phyloP scores from a whole-genome alignment of 1,140 invertebrate species.

The Lycorma delicatula region DNA sequence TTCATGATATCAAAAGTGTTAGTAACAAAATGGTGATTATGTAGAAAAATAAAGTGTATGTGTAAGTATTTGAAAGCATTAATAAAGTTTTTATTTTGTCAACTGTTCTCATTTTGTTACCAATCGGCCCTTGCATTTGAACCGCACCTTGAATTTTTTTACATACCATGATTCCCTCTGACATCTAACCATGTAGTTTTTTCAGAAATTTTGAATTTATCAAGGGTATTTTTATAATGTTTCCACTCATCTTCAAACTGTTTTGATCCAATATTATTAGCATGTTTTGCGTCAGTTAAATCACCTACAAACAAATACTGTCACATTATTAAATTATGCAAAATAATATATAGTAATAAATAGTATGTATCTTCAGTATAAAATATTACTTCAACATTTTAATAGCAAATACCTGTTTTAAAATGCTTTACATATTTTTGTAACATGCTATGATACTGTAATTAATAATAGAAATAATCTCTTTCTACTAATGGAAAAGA shows the following conservation, averaged over 20 bases:
- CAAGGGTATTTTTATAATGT: conserved; percentile 63
- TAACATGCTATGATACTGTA: not conserved
- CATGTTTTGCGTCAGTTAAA: conserved; percentile 79
- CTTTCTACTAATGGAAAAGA: not conserved
- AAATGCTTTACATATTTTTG: conserved; percentile 6
- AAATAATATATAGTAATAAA: too few species aligned
- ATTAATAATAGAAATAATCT: not conserved
- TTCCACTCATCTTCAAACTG: conserved; percentile 82
- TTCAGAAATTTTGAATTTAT: conserved; percentile 53
- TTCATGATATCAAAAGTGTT: too few species aligned
- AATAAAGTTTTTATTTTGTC: too few species aligned
- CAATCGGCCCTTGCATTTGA: too few species aligned
- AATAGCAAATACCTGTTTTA: not conserved
- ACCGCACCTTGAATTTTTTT: not conserved
- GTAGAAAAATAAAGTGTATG: too few species aligned
- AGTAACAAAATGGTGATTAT: too few species aligned
- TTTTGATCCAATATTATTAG: conserved; percentile 66
- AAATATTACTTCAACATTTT: too few species aligned
- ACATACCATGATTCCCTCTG: conserved; percentile 86
- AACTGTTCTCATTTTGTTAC: too few species aligned
- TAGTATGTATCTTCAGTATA: too few species aligned
- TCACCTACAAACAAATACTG: conserved; percentile 50
- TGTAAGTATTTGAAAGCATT: too few species aligned
- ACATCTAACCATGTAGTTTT: conserved; percentile 83
- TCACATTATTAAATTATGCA: too few species aligned